These are phyloP conservation scores for Sinella curviseta DNA, from an alignment of 1,140 invertebrate genomes.

Conservation along the genomic window DNA sequence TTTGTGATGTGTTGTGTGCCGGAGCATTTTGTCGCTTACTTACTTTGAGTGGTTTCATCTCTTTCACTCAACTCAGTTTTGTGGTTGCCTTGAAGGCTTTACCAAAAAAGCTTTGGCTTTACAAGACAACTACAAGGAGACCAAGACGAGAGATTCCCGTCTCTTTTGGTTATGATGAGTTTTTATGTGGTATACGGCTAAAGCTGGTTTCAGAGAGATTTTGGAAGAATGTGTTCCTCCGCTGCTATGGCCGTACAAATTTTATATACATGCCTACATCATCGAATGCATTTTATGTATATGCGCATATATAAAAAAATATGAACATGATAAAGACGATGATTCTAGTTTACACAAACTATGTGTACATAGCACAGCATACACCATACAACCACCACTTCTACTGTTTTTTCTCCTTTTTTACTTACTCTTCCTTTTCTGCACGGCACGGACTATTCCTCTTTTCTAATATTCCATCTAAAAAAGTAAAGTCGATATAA, in stretches of 20 bases:
- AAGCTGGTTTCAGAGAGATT: background rate
- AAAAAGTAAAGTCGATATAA: background rate
- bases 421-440: background rate
- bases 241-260: too few species aligned
- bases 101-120: constrained; percentile 15
- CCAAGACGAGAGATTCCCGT: background rate
- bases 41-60: constrained; percentile 27
- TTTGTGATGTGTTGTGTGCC: constrained; percentile 24
- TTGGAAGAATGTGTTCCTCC: background rate
- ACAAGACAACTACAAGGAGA: background rate
- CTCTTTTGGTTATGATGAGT: constrained; percentile 19
- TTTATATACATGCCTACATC: too few species aligned
- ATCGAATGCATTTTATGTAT: too few species aligned
- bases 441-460: background rate
- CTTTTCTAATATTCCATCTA: background rate
- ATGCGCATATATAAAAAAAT: too few species aligned
- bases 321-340: background rate
- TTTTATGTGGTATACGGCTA: background rate
- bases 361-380: too few species aligned
- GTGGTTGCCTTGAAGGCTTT: constrained; percentile 23
- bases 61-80: constrained; percentile 18
- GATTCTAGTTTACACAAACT: background rate
- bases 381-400: background rate
- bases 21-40: constrained; percentile 24
- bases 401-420: background rate